phyloP scores from a whole-genome alignment of 2,113 vertebrate species.

The Oncorhynchus nerka region DNA sequence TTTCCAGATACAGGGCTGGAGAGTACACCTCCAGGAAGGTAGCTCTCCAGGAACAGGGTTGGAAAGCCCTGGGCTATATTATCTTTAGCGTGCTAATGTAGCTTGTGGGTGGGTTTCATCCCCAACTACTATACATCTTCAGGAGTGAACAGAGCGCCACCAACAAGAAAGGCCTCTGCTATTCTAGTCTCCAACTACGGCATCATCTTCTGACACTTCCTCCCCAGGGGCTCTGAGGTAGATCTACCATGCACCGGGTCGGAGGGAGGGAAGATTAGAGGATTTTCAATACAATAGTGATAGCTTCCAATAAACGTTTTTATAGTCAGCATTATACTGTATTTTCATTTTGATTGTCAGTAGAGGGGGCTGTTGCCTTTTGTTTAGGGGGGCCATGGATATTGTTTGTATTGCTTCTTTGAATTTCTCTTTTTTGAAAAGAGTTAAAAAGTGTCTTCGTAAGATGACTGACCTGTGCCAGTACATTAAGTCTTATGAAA shows the following conservation, averaged over 20 bases:
- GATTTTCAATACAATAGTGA: constrained; percentile 6
- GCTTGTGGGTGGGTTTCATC: constrained; percentile 67
- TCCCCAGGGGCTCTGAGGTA: constrained; percentile 58
- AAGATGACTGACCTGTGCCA: too few relatives aligned
- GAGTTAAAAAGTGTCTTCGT: too few relatives aligned
- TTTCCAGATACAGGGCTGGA: too few relatives aligned
- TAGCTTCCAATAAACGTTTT: too few relatives aligned
- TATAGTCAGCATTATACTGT: too few relatives aligned
- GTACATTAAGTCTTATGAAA: too few relatives aligned
- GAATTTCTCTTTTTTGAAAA: too few relatives aligned
- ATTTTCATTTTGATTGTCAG: too few relatives aligned
- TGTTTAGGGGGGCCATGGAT: too few relatives aligned
- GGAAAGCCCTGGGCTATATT: constrained; percentile 53
- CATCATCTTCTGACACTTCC: constrained; percentile 65
- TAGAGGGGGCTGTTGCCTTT: constrained; percentile 43
- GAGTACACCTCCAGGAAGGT: too few relatives aligned
- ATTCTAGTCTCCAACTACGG: constrained; percentile 67
- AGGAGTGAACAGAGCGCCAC: constrained; percentile 29
- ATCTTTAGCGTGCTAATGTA: constrained; percentile 73
- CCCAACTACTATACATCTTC: constrained; percentile 56
- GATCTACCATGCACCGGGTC: constrained; percentile 12
- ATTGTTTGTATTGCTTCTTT: too few relatives aligned
- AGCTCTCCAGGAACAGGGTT: too few relatives aligned
- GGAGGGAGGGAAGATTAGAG: background rate
- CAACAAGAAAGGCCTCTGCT: constrained; percentile 58